A percentile compares a stretch with the other conserved stretches of the same genome.
Conservation (phyloP, 2,113 vertebrate genomes). For the Dolichotis patagonum region DNA sequence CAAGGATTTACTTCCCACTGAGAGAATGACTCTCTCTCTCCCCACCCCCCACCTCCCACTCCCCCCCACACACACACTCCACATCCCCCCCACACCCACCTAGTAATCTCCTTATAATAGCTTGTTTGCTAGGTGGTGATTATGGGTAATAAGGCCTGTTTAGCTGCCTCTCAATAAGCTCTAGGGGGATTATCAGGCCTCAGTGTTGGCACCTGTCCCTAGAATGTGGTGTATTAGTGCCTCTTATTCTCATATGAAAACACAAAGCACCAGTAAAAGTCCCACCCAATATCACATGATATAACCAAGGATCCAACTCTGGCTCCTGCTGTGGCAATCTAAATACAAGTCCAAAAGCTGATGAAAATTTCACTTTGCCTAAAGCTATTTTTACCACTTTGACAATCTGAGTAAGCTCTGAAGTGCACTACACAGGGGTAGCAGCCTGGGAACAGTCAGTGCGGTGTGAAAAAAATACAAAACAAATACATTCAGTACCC, state of each 20-base stretch:
- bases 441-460: not conserved
- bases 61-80: too few species aligned
- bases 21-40: not conserved
- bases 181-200: not conserved
- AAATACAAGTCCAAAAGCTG: not conserved
- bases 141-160: not conserved
- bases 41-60: too few species aligned
- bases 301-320: not conserved
- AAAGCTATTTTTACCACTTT: too few species aligned
- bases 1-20: not conserved
- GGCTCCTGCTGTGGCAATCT: not conserved
- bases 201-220: not conserved
- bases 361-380: not conserved
- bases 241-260: not conserved
- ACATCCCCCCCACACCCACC: too few species aligned
- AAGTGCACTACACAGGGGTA: not conserved
- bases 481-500: not conserved
- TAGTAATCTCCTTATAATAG: conserved; percentile 13
- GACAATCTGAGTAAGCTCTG: not conserved
- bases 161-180: not conserved
- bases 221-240: not conserved
- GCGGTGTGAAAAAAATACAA: not conserved
- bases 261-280: not conserved
- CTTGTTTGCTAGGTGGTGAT: not conserved
- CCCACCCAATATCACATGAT: not conserved